Conservation (phyloP, 2,113 vertebrate species). For the Oreochromis tanganicae region DNA sequence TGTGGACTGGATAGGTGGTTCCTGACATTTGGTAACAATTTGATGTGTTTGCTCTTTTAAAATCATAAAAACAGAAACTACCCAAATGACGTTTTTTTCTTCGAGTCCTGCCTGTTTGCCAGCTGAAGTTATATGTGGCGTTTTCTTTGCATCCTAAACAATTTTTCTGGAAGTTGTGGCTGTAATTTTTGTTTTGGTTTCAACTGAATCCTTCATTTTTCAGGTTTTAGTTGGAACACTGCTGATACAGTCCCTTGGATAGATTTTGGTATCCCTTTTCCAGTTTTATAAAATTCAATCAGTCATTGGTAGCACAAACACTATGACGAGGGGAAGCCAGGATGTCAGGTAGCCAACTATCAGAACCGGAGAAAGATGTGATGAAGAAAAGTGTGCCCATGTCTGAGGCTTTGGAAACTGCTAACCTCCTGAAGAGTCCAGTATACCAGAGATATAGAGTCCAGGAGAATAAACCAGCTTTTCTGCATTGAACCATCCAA, state of each 20-base stretch:
- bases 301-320: not conserved
- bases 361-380: not conserved
- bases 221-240: not conserved
- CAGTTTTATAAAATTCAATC: not conserved
- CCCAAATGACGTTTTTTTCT: accelerated
- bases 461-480: not conserved
- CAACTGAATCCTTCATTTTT: not conserved
- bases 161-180: not conserved
- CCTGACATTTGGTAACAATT: not conserved
- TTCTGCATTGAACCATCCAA: not conserved
- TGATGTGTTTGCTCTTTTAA: not conserved
- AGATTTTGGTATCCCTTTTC: not conserved
- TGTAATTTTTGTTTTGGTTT: accelerated
- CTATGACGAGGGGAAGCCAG: accelerated
- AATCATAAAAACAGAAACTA: not conserved
- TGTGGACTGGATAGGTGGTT: not conserved
- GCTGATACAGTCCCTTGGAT: not conserved
- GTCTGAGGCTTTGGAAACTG: not conserved
- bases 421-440: not conserved
- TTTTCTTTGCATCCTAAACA: not conserved
- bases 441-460: not conserved
- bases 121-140: not conserved
- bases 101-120: not conserved
- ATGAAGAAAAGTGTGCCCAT: not conserved
- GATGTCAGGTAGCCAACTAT: not conserved